A percentile compares a stretch with the other conserved stretches of the same genome.
Conservation (phyloP, 53 echinoderm and acorn worm genomes). For the Holothuria leucospilota region DNA sequence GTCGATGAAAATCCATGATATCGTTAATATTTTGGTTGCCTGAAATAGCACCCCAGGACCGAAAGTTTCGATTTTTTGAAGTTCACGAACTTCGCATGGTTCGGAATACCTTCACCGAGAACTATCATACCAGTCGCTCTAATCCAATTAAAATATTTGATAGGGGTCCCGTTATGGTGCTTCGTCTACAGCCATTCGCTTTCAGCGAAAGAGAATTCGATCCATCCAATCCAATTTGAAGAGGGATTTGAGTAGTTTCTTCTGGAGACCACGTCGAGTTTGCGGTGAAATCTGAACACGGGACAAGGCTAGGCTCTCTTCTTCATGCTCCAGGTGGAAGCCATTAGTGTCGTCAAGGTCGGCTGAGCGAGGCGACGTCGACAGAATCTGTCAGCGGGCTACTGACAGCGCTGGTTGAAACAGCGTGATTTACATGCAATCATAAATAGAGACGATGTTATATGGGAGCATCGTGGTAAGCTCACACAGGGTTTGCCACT, state of each 20-base stretch:
- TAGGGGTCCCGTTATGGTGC: slow-evolving; percentile 53
- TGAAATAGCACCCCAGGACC: too few relatives aligned
- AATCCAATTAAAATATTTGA: slow-evolving; percentile 57
- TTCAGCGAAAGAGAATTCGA: slow-evolving; percentile 2
- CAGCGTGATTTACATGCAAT: slow-evolving; percentile 40
- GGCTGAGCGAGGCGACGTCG: slow-evolving; percentile 29
- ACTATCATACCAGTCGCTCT: slow-evolving; percentile 4
- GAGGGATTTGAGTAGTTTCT: slow-evolving; percentile 30
- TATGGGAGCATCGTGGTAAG: too few relatives aligned
- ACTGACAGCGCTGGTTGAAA: slow-evolving; percentile 36
- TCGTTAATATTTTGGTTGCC: too few relatives aligned
- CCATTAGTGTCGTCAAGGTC: slow-evolving; percentile 48
- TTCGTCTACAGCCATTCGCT: not conserved
- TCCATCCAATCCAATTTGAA: slow-evolving; percentile 34
- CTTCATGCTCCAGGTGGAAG: slow-evolving; percentile 41
- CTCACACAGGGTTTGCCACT: too few relatives aligned
- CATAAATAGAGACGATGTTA: not conserved
- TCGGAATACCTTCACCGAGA: slow-evolving; percentile 7
- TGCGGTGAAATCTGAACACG: slow-evolving; percentile 40
- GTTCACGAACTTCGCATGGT: slow-evolving; percentile 36
- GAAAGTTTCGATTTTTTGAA: not conserved
- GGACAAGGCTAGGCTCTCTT: slow-evolving; percentile 44
- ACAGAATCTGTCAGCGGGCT: slow-evolving; percentile 28
- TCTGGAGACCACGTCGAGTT: slow-evolving; percentile 29
- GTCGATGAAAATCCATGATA: too few relatives aligned